These are phyloP conservation scores for Drosophila pseudoobscura DNA, from an alignment of 1,140 invertebrate genomes.

Conservation along the genomic window DNA sequence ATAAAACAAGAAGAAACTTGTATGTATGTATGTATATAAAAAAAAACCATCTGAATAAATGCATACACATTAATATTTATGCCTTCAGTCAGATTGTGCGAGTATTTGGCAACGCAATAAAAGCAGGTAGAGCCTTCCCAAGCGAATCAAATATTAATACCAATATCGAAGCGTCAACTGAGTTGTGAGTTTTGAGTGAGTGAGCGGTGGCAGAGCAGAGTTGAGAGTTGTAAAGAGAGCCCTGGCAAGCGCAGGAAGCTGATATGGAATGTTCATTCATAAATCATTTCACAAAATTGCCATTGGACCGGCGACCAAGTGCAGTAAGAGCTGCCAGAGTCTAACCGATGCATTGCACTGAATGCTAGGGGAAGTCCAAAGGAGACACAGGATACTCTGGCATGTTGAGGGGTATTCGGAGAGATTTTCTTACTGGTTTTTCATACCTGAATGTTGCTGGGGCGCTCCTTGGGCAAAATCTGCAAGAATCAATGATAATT, in stretches of 20 bases:
- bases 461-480: too few relatives aligned
- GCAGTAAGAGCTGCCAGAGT: conserved; percentile 31
- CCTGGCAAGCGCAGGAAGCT: conserved; percentile 59
- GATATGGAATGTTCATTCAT: conserved; percentile 80
- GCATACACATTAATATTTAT: conserved; percentile 56
- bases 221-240: conserved; percentile 13
- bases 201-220: neutral
- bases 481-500: too few relatives aligned
- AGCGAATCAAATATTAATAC: conserved; percentile 69
- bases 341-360: conserved; percentile 55
- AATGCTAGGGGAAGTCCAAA: conserved; percentile 12
- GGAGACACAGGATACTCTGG: neutral
- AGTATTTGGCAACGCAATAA: conserved; percentile 4
- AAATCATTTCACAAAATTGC: conserved; percentile 76
- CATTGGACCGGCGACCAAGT: conserved; percentile 32
- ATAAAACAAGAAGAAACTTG: neutral
- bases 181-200: conserved; percentile 30
- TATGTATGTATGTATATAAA: too few relatives aligned
- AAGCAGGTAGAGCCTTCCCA: conserved; percentile 9
- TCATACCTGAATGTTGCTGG: too few relatives aligned
- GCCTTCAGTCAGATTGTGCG: conserved; percentile 12
- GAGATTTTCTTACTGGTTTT: too few relatives aligned
- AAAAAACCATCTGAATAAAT: conserved; percentile 47
- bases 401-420: too few relatives aligned
- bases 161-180: conserved; percentile 56